A percentile compares a stretch with the other conserved stretches of the same genome.
These are phyloP conservation scores for Elachura formosa DNA, from an alignment of 2,113 vertebrate species.

Conservation along the genomic window DNA sequence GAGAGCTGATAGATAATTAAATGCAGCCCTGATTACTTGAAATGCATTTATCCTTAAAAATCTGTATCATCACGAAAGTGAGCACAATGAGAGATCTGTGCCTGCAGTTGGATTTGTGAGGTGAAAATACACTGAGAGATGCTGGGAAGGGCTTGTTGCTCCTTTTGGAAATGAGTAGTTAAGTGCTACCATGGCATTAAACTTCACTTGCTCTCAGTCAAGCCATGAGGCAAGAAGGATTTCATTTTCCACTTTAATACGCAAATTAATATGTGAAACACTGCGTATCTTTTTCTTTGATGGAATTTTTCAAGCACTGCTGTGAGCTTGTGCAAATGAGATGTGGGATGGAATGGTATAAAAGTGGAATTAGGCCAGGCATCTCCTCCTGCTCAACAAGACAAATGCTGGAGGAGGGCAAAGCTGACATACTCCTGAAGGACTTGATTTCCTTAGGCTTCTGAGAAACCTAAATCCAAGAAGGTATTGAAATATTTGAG, in stretches of 20 bases:
- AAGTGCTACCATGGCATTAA: rapidly evolving
- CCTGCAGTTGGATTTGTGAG: neutral
- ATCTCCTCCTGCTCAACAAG: neutral
- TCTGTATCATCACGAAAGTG: neutral
- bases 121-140: neutral
- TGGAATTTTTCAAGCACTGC: neutral
- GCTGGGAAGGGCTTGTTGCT: neutral
- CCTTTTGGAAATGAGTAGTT: neutral
- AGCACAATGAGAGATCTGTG: neutral
- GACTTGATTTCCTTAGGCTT: neutral
- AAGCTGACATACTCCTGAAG: neutral
- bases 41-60: neutral
- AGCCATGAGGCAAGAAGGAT: neutral
- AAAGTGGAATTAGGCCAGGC: neutral
- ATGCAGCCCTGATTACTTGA: neutral
- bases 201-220: neutral
- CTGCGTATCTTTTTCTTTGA: rapidly evolving
- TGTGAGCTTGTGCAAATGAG: neutral
- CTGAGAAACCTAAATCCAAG: neutral
- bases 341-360: neutral
- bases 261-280: neutral
- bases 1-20: neutral
- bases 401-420: neutral
- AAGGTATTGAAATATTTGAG: neutral
- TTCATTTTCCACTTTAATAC: neutral